Conservation (phyloP, 2,888 invertebrate genomes). For the Mylabris sibirica region DNA sequence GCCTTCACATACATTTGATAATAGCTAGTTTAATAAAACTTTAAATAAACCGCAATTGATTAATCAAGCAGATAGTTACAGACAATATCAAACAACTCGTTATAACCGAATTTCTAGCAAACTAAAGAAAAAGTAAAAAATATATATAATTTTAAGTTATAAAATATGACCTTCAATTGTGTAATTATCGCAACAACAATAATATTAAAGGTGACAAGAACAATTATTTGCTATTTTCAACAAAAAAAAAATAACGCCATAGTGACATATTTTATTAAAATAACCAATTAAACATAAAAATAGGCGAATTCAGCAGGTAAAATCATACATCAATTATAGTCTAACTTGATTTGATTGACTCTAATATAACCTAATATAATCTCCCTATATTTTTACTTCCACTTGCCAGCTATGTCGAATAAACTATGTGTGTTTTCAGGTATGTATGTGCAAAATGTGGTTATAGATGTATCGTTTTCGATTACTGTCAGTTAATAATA, state of each 20-base stretch:
- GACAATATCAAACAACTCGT: not conserved
- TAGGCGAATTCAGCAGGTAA: too few relatives aligned
- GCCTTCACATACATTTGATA: slow-evolving; percentile 30
- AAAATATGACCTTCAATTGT: not conserved
- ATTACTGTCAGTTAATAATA: too few relatives aligned
- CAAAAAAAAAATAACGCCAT: not conserved
- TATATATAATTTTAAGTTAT: not conserved
- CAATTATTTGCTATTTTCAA: not conserved
- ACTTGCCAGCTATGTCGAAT: too few relatives aligned
- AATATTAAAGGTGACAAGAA: not conserved
- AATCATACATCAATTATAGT: too few relatives aligned
- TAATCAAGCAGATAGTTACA: slow-evolving; percentile 26
- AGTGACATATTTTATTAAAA: too few relatives aligned
- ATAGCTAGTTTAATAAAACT: slow-evolving; percentile 26
- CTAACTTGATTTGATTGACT: too few relatives aligned
- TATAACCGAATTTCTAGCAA: not conserved
- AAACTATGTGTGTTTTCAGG: too few relatives aligned
- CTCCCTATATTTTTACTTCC: too few relatives aligned
- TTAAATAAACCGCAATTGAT: slow-evolving; percentile 31
- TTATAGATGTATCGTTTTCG: too few relatives aligned
- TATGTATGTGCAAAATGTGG: too few relatives aligned
- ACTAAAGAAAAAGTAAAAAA: not conserved
- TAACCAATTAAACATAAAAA: too few relatives aligned
- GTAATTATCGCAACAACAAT: not conserved
- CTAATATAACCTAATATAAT: too few relatives aligned